phyloP scores from a whole-genome alignment of 2,888 invertebrate species.

The Drosophila pseudotalamancana region DNA sequence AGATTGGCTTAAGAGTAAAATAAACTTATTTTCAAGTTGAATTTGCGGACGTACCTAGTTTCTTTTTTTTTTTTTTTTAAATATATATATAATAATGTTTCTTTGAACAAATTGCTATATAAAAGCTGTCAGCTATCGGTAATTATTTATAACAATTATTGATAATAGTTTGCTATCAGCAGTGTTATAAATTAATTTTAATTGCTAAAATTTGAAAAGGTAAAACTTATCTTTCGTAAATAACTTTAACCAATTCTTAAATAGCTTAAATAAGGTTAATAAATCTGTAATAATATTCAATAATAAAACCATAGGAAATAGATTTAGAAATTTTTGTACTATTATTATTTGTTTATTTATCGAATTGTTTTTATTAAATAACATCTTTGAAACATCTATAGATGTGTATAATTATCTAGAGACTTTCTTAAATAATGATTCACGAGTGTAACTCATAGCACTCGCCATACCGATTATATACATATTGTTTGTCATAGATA shows the following conservation, averaged over 20 bases:
- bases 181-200: slow-evolving; percentile 1
- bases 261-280: no score
- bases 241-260: not conserved
- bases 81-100: no score
- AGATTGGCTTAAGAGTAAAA: no score
- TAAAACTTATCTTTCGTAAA: not conserved
- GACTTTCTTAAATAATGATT: not conserved
- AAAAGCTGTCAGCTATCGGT: not conserved
- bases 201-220: not conserved
- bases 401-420: not conserved
- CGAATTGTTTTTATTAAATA: not conserved
- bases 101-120: not conserved
- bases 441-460: slow-evolving; percentile 3
- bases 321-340: not conserved
- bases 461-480: not conserved
- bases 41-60: no score
- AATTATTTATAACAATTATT: not conserved
- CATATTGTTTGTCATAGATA: not conserved
- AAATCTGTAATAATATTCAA: no score
- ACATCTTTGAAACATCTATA: not conserved
- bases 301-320: not conserved
- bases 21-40: no score
- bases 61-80: not conserved
- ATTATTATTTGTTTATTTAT: not conserved
- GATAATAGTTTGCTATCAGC: slow-evolving; percentile 9